Evolutionary conservation across 2,797 vertebrate species (phyloP).

Genomic region (Silurus aristotelis): DNA sequence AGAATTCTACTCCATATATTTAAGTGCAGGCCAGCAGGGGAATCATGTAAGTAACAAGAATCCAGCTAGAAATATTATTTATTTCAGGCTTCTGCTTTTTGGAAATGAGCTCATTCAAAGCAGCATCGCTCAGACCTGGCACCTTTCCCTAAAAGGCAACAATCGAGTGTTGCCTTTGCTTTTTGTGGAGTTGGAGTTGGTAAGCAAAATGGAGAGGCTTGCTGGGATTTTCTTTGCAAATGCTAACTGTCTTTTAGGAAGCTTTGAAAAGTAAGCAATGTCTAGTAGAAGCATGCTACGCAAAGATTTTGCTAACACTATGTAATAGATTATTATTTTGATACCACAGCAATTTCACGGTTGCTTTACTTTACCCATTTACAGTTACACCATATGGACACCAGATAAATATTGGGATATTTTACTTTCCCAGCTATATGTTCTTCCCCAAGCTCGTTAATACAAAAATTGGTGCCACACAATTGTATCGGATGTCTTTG

Average conservation of each 20-base stretch:
- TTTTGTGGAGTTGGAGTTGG: background rate
- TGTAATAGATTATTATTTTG: background rate
- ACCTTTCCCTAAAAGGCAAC: background rate
- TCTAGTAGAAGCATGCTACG: background rate
- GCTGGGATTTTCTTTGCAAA: constrained; percentile 3
- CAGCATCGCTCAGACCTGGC: background rate
- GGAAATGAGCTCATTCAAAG: constrained; percentile 6
- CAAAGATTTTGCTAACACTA: background rate
- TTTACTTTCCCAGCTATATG: too few species aligned
- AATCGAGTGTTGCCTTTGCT: background rate
- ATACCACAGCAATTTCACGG: too few species aligned
- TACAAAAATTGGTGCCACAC: too few species aligned
- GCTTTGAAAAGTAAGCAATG: background rate
- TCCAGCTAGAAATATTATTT: background rate
- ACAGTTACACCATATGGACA: too few species aligned
- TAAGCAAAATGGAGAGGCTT: background rate
- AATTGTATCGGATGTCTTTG: too few species aligned
- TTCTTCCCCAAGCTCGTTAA: too few species aligned
- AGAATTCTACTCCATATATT: too few species aligned
- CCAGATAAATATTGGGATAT: too few species aligned
- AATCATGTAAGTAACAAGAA: too few species aligned
- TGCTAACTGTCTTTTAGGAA: background rate
- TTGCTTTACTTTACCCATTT: too few species aligned
- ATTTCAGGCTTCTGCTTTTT: background rate
- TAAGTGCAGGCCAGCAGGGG: too few species aligned